Evolutionary conservation across 2,113 vertebrate species (phyloP).

Genomic region (Pardalotus punctatus): DNA sequence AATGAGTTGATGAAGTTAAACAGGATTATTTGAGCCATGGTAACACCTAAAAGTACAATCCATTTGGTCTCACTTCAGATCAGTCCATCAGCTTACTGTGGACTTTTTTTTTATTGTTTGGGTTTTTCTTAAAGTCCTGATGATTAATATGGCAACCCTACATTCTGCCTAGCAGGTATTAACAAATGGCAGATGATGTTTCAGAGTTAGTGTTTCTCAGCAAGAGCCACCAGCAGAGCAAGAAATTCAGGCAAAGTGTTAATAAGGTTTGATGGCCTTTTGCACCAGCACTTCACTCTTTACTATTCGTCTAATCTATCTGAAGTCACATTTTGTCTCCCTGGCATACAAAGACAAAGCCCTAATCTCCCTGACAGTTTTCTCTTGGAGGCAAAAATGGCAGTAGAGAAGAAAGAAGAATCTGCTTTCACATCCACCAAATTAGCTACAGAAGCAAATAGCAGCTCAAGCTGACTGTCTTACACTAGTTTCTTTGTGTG

Average conservation of each 20-base stretch:
- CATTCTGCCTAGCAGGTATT: neutral
- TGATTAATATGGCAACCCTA: neutral
- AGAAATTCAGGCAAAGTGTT: neutral
- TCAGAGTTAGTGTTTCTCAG: neutral
- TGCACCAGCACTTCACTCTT: neutral
- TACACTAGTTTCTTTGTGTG: neutral
- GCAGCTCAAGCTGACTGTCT: neutral
- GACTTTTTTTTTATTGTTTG: neutral
- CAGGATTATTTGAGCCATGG: neutral
- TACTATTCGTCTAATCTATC: conserved; percentile 49
- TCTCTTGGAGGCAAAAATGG: neutral
- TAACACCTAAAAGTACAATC: neutral
- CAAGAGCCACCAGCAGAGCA: neutral
- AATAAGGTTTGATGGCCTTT: conserved; percentile 19
- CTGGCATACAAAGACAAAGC: neutral
- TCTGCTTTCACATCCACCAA: neutral
- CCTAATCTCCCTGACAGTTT: conserved; percentile 17
- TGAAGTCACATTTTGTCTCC: conserved; percentile 27
- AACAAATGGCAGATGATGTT: neutral
- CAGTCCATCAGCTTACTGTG: neutral
- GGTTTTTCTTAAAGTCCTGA: neutral
- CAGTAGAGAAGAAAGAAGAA: neutral
- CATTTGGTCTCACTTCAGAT: neutral
- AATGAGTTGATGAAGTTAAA: neutral
- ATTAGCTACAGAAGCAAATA: neutral